Evolutionary conservation across 2,797 vertebrate genomes (phyloP), one percentile per base, ranked within the genome.

Genomic region (Acanthis flammea): DNA sequence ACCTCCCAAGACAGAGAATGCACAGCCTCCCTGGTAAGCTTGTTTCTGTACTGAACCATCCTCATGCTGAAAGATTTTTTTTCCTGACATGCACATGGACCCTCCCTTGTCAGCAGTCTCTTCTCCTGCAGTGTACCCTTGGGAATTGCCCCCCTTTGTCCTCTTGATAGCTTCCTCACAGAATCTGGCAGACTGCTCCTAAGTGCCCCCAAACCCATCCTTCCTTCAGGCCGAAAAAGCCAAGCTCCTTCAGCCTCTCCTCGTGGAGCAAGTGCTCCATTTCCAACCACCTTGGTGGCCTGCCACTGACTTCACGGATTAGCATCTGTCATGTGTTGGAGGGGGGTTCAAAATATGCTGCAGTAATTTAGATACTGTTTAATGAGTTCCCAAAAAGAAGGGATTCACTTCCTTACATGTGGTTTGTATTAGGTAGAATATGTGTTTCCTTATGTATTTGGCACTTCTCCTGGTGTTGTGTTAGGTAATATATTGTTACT

Each of bases 21-120:
- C 45, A 37, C 9, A 44, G 25, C 23, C 35, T 84, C 11, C 12
- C 17, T 60, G 37, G 31, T 37, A 45, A 67, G n/a, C 57, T 27
- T 45, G 12, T 78, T 76, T 58, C 42, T 60, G 21, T 55, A 35
- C 19, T 70, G 21, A 16, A 19, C 35, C 27, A 3, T 80, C 23
- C 19, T 63, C 1, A 2, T 7, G 3, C 25, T 66, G 53, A 77
- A 81, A 50, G 31, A 39, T 15, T 51, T 13, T 61, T 91, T 76
- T 81, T 65, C 17, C 15, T 68, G 19, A 75, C 4, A 1, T 0
- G 3, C 5, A 1, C 27, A 14, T 61, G 16, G 11, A 39, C 28
- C 2, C 7, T 72, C 9, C 53, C 10, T 51, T 58, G 19, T 39
- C n/a, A 7, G 0, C 47, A 41, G 8, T 73, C 12, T 72, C 9